Evolutionary conservation across 2,113 vertebrate genomes (phyloP), one percentile per base, ranked within the genome.

Genomic region (Hemichromis elongatus): DNA sequence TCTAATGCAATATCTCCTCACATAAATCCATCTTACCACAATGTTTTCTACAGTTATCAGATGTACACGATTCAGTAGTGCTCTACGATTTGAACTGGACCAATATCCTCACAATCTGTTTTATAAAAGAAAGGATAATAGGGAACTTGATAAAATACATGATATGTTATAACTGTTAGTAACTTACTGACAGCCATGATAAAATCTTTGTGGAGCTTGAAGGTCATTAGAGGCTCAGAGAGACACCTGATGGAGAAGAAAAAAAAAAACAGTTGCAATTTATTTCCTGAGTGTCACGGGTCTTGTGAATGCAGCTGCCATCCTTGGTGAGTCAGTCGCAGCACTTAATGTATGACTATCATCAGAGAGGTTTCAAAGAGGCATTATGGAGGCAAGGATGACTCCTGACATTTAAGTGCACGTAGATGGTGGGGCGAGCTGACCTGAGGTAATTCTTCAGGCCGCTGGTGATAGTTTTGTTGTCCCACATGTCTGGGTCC

Each of bases 371-470:
- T 55, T 86, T 92, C 53, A 86, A 14, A 83, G 80, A 90, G 28
- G 83, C 80, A 87, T 88, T 86, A 90, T 86, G 91, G 79, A 82
- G 80, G 53, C 88, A 88, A 88, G 85, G 70, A 86, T 81, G 80
- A 80, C 82, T 86, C 61, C 66, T 84, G 81, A 84, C 87, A 84
- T 90, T 79, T 61, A 63, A 80, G 80, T 89, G 87, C 42, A 24
- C 3, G 37, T 70, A 83, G 88, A 70, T 35, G 18, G 56, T 9
- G 57, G 94, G 93, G 83, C 92, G 55, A 42, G 85, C 96, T 96
- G 92, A 99, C 99, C 99, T 99, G 96, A 99, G 97, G 96, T 99
- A 99, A 96, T 98, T 99, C 96, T 99, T 99, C 84, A 99, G 96
- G 75, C 97, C 99, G 2, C 99, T 99, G 75, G 98, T 99, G 91